Conservation (phyloP, 2,113 vertebrate species). For the Phoxinus phoxinus region DNA sequence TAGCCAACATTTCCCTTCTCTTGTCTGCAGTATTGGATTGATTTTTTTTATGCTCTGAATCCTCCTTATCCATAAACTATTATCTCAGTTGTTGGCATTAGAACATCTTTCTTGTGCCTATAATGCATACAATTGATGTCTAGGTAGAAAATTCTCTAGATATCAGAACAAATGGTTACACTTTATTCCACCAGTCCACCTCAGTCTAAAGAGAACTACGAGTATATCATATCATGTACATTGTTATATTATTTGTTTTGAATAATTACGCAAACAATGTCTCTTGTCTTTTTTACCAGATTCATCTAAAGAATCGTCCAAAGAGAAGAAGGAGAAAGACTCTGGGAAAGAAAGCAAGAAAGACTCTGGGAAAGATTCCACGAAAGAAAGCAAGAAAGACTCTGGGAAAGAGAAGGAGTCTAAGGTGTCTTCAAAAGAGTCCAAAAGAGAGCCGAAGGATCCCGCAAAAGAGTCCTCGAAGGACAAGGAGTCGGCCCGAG, state of each 20-base stretch:
- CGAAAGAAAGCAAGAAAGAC: slow-evolving; percentile 61
- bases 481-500: slow-evolving; percentile 40
- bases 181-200: no score
- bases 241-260: not conserved
- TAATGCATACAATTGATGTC: no score
- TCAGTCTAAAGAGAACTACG: no score
- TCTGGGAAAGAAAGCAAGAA: slow-evolving; percentile 52
- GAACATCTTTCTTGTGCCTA: no score
- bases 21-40: no score
- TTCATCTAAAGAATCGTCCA: slow-evolving; percentile 59
- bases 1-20: no score
- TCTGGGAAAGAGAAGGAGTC: slow-evolving; percentile 62
- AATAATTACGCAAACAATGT: not conserved
- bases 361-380: slow-evolving; percentile 52
- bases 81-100: no score
- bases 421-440: slow-evolving; percentile 45
- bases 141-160: not conserved
- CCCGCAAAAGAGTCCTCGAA: slow-evolving; percentile 37
- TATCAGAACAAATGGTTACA: not conserved
- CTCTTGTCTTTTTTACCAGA: slow-evolving; percentile 47
- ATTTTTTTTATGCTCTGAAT: no score
- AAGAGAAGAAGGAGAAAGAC: slow-evolving; percentile 51
- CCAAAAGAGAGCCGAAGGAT: slow-evolving; percentile 58
- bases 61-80: no score
- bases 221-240: not conserved